Evolutionary conservation across 2,888 invertebrate species (phyloP).

Genomic region (Muschampia plurimacula): DNA sequence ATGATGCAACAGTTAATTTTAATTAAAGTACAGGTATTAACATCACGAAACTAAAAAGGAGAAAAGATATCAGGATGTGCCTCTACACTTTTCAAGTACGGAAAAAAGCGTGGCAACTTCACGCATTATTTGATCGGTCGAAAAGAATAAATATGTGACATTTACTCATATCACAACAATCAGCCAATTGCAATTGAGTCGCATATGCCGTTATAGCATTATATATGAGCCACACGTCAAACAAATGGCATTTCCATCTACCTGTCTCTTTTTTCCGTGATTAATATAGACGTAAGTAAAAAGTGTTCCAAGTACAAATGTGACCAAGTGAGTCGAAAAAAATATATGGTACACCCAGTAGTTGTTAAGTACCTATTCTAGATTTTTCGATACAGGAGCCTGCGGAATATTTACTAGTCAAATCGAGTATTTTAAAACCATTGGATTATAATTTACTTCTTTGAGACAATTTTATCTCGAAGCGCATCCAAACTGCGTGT

Average conservation of each 20-base stretch:
- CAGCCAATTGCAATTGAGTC: too few relatives aligned
- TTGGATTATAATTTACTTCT: neutral
- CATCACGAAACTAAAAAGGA: too few relatives aligned
- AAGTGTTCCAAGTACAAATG: neutral
- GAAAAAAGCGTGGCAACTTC: too few relatives aligned
- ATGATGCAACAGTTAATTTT: neutral
- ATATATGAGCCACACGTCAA: too few relatives aligned
- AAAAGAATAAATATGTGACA: too few relatives aligned
- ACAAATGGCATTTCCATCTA: too few relatives aligned
- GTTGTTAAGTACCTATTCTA: neutral
- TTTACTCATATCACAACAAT: too few relatives aligned
- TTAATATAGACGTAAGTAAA: neutral
- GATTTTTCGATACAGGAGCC: neutral
- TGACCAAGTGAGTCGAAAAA: neutral
- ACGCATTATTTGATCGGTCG: too few relatives aligned
- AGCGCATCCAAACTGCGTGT: neutral
- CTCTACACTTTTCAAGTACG: too few relatives aligned
- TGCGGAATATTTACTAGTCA: constrained; percentile 34
- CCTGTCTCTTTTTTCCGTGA: too few relatives aligned
- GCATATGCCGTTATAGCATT: too few relatives aligned
- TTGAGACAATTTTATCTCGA: neutral
- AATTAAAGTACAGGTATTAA: neutral
- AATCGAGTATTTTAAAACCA: constrained; percentile 24
- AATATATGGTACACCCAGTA: neutral
- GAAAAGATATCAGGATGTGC: too few relatives aligned